Evolutionary conservation across 1,140 invertebrate species (phyloP), one percentile per base, ranked within the genome.

Genomic region (Colletes latitarsis): DNA sequence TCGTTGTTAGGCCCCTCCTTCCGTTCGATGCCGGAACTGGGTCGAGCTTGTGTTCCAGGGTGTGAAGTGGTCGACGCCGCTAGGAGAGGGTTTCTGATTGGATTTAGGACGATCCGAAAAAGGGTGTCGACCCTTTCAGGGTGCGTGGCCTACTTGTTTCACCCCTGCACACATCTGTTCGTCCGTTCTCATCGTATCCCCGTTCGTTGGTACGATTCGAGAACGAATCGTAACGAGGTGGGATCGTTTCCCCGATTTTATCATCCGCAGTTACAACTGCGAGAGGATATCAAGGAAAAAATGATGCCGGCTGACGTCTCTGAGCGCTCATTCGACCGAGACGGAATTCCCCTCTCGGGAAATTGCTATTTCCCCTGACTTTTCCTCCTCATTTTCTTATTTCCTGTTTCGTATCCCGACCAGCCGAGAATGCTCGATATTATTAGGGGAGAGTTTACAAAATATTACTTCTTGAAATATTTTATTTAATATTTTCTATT

Each of bases 81-180:
- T 41, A 64, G 67, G 15, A 62, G 60, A 39, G 75, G 57, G 49
- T 39, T 73, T 76, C 55, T 73, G 69, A 78, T 78, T 78, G 77
- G 60, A 78, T 73, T 72, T 64, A 73, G 68, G 49, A 55, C 77
- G 21, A 17, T 15, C 49, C 14, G 60, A 78, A 78, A 77, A 78
- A 78, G 77, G 60, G 46, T 63, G 58, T 43, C 69, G 69, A 72
- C 77, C 77, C 68, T 73, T 30, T 6, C 41, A 53, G 17, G 21
- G 8, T 60, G 55, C 55, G 55, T 77, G 77, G 69, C 49, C 58
- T 73, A 53, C 46, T 64, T 73, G 69, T 73, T 21, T 14, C 60
- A 9, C 39, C 30, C 68, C 57, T 5, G 57, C 60, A 46, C 39
- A 49, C 49, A 71, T 72, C 55, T 62, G 30, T 39, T 57, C 10